These are phyloP conservation scores for Rhynchotus rufescens DNA, from an alignment of 2,797 vertebrate genomes.

Conservation along the genomic window DNA sequence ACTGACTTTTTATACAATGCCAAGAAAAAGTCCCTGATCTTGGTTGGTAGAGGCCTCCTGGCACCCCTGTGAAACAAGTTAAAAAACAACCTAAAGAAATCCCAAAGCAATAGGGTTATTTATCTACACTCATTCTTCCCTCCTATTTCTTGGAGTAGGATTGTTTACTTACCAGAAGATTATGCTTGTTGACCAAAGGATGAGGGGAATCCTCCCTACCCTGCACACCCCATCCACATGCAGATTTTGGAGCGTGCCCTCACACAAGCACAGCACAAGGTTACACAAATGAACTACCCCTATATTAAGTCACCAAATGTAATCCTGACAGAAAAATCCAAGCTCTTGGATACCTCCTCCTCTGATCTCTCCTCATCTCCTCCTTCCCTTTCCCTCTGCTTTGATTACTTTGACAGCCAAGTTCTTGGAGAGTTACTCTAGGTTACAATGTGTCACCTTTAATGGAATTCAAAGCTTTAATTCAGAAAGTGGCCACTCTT, in stretches of 20 bases:
- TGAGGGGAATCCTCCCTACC: neutral
- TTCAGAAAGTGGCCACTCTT: conserved; percentile 84
- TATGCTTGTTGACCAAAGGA: conserved; percentile 26
- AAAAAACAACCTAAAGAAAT: neutral
- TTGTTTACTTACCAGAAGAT: conserved; percentile 57
- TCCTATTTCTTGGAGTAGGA: neutral
- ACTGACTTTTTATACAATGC: neutral
- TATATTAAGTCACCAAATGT: conserved; percentile 71
- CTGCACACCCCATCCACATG: neutral
- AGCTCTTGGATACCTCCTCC: conserved; percentile 54
- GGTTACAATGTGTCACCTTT: conserved; percentile 79
- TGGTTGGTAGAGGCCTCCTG: neutral
- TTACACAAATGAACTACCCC: conserved; percentile 51
- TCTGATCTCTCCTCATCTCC: conserved; percentile 69
- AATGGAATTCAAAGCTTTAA: conserved; percentile 80
- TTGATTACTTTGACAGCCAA: conserved; percentile 75
- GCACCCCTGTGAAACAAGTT: neutral
- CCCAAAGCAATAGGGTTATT: neutral
- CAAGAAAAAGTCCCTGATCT: conserved; percentile 4
- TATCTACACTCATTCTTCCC: neutral
- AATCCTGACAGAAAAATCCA: conserved; percentile 59
- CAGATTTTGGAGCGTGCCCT: neutral
- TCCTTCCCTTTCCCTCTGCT: conserved; percentile 57
- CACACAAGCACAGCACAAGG: neutral
- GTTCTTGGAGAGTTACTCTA: conserved; percentile 78